Base-by-base conservation (phyloP, 2,888 invertebrate species). In the Hydrotaea cyrtoneurina region DNA sequence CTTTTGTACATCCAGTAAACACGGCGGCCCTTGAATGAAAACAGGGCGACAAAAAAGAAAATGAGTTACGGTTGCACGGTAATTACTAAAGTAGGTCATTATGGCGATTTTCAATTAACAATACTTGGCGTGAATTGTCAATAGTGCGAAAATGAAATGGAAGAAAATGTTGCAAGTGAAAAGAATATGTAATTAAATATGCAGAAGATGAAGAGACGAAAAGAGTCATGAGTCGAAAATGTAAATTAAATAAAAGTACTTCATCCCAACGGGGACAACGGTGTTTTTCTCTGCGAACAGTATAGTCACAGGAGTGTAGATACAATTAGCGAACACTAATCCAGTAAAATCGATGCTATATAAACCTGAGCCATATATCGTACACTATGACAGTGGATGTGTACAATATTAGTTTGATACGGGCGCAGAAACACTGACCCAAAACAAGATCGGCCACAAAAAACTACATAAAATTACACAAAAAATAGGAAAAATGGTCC, bases 1-100 rank as follows among this genome's bases (percentile, higher is more conserved):
- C 55, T 85, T 83, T 79, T 89, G 88, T 2, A 90, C 74, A 64
- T 91, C 87, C 80, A 91, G 66, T 8, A 53, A 53, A 74, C 91
- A 91, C 13, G 89, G 87, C 0, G 85, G 78, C 5, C 85, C 89
- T 88, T 66, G 50, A 26, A 7, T n/a, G 55, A 21, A 64, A 74
- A 43, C 75, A 55, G 64, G 11, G n/a, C 2, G 55, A 50, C 17
- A 23, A 19, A 13, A 15, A 0, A 0, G 15, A 50, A 0, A 21
- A 59, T 64, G 23, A 76, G 39, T 64, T 77, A 53, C 17, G 53
- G 19, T 77, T 36, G 36, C 36, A 19, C 50, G 26, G 39, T 77
- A 31, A 39, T 78, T 78, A 74, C 77, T 66, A 17, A 50, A 64
- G n/a, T 50, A 23, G 78, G 66, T 69, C 10, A 53, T 21, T 50